Base-by-base conservation (phyloP, 1,140 invertebrate species). In the Drosophila malerkotliana region DNA sequence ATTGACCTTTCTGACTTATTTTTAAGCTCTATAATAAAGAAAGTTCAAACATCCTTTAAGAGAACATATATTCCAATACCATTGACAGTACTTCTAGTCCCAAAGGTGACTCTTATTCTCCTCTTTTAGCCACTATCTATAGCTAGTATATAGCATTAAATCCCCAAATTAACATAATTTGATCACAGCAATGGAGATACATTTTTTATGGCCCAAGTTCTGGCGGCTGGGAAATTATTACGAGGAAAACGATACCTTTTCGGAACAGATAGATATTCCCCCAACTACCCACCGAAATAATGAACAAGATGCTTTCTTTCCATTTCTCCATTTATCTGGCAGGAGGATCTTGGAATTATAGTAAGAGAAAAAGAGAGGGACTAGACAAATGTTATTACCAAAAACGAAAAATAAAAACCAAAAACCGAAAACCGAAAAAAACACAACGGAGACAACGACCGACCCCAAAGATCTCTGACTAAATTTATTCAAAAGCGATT, bases 351-450 rank as follows among this genome's bases (percentile, higher is more conserved):
- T 8, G 62, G 77, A 61, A 74, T 74, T 85, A 85, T 77, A 54
- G 49, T 57, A 59, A 49, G 61, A 53, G 12, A 54, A 14, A 44
- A 30, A 56, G 48, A 64, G 56, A 64, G 63, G 57, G 39, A 56
- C 78, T 85, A 85, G 82, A 85, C 82, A 87, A 85, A 88, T 87
- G 83, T 88, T 83, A 88, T 88, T 88, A 87, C 82, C 82, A 82
- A 75, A 84, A 77, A 68, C 49, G 67, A 72, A 77, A 44, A 44
- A 44, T 15, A 44, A 15, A 44, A 44, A 44, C 34, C 34, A 37
- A 37, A 37, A 37, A 37, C 34, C 10, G 10, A 12, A 37, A 37
- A 37, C 3, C 9, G 3, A 44, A 44, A 44, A 14, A 10, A 18
- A 9, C 12, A 47, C 24, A 77, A 66, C 54, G 73, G 68, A 77